Percentiles rank a stretch among this genome's conserved stretches.
Conservation (phyloP, 2,113 vertebrate genomes). For the Alligator sinensis region DNA sequence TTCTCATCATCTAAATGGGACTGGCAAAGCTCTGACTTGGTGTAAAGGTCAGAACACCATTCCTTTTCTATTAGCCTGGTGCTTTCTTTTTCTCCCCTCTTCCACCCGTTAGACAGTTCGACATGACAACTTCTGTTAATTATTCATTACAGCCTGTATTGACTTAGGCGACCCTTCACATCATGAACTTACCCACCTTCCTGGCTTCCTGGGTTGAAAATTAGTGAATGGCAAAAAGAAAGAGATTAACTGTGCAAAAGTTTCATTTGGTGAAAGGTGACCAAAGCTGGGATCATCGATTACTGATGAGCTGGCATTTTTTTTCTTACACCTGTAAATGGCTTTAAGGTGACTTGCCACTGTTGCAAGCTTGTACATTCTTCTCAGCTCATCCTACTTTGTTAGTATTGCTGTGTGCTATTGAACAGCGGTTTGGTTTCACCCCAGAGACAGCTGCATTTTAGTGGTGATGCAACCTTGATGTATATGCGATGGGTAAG, state of each 20-base stretch:
- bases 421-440: background rate
- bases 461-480: background rate
- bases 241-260: background rate
- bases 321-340: background rate
- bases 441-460: background rate
- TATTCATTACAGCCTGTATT: conserved; percentile 38
- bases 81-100: background rate
- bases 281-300: background rate
- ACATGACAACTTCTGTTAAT: conserved; percentile 44
- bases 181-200: background rate
- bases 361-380: rapidly evolving
- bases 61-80: background rate
- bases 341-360: background rate
- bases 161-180: conserved; percentile 28
- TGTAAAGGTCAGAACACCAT: background rate
- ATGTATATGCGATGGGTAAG: background rate
- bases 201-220: background rate
- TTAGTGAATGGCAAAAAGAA: background rate
- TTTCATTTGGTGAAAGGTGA: rapidly evolving
- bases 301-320: background rate
- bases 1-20: background rate
- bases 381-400: background rate
- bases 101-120: background rate
- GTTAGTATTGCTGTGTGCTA: background rate
- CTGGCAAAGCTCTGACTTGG: background rate